These are phyloP conservation scores for Pristionchus maxplancki DNA, from an alignment of 2,888 invertebrate species.

Conservation along the genomic window DNA sequence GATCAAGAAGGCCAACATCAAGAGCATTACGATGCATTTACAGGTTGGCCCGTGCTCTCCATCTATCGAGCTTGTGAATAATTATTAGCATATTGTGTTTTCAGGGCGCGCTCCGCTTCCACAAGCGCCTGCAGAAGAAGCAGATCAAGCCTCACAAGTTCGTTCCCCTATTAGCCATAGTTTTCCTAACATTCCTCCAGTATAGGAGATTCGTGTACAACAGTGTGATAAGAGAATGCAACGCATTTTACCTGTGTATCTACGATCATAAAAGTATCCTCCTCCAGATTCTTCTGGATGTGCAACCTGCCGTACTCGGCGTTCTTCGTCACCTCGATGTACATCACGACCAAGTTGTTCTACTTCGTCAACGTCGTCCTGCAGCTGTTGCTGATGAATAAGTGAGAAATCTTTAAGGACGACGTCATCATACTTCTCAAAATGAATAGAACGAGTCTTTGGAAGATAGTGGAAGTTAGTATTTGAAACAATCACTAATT, in stretches of 20 bases:
- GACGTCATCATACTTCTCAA: no score
- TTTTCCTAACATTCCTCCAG: neutral
- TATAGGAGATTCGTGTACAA: no score
- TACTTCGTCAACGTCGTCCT: slow-evolving; percentile 75
- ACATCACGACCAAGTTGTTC: slow-evolving; percentile 75
- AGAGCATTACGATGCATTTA: slow-evolving; percentile 73
- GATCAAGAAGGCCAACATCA: slow-evolving; percentile 74
- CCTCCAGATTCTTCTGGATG: slow-evolving; percentile 65
- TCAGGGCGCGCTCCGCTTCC: slow-evolving; percentile 77
- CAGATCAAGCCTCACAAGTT: slow-evolving; percentile 72
- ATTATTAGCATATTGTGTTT: slow-evolving; percentile 18
- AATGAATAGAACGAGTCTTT: neutral
- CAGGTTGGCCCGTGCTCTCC: slow-evolving; percentile 56
- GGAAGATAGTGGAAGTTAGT: no score
- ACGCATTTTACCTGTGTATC: no score
- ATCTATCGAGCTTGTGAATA: neutral
- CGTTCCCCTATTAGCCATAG: neutral
- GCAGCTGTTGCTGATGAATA: slow-evolving; percentile 76
- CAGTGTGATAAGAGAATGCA: no score
- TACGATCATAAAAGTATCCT: no score
- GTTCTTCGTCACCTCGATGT: slow-evolving; percentile 75
- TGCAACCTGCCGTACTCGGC: slow-evolving; percentile 77
- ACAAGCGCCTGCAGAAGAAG: slow-evolving; percentile 74
- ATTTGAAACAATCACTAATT: no score
- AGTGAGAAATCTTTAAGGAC: slow-evolving; percentile 57